These are phyloP conservation scores for Stictonetta naevosa DNA, from an alignment of 2,113 vertebrate genomes.

Conservation along the genomic window DNA sequence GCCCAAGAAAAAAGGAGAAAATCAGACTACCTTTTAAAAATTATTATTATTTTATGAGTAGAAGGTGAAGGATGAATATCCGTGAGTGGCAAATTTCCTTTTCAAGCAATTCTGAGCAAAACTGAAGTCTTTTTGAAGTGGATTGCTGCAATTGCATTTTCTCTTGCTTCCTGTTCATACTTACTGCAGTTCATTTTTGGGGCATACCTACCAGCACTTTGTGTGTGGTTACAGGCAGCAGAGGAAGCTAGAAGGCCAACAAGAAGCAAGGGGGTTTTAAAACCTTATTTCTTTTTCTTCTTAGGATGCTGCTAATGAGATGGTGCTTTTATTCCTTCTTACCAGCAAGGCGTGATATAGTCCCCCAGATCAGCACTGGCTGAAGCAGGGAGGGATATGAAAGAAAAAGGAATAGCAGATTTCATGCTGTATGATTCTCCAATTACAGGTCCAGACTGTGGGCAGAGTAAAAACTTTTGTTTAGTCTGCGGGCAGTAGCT, in stretches of 20 bases:
- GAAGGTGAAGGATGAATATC: not conserved
- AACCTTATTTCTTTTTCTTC: not conserved
- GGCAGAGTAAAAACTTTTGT: not conserved
- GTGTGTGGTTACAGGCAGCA: not conserved
- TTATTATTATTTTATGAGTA: not conserved
- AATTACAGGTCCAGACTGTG: not conserved
- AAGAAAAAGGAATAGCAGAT: not conserved
- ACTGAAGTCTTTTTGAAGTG: constrained; percentile 3
- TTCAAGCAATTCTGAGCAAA: not conserved
- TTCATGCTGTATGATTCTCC: not conserved
- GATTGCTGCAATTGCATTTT: not conserved
- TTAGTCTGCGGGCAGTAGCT: not conserved
- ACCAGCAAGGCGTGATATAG: not conserved
- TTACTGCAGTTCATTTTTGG: not conserved
- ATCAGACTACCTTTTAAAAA: not conserved
- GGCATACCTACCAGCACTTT: not conserved
- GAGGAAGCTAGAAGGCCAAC: not conserved
- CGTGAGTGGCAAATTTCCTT: not conserved
- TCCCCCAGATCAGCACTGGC: not conserved
- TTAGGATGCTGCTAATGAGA: not conserved
- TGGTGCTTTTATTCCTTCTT: not conserved
- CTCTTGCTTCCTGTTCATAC: constrained; percentile 25
- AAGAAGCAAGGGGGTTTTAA: constrained; percentile 11
- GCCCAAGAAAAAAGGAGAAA: not conserved
- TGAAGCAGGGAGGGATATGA: not conserved